Evolutionary conservation across 2,113 vertebrate species (phyloP).

Genomic region (Gadus chalcogrammus): DNA sequence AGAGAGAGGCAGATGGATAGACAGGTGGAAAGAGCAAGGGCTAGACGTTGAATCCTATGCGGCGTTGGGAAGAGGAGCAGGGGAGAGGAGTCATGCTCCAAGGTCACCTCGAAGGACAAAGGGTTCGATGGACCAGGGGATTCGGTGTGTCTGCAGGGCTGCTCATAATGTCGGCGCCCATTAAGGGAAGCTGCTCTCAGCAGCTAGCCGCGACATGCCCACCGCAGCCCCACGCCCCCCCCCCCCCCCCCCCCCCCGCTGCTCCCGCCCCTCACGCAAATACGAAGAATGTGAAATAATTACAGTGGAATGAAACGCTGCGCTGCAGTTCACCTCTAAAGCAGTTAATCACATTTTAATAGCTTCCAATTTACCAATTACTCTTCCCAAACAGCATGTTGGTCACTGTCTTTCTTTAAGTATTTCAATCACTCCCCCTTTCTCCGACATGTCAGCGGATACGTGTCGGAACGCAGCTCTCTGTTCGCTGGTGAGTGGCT

Average conservation of each 20-base stretch:
- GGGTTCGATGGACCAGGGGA: conserved; percentile 61
- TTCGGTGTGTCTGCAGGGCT: conserved; percentile 49
- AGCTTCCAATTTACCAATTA: too few species aligned
- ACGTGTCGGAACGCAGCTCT: too few species aligned
- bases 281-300: too few species aligned
- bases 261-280: too few species aligned
- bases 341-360: too few species aligned
- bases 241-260: not conserved
- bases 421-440: too few species aligned
- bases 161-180: conserved; percentile 55
- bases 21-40: not conserved
- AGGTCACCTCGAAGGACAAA: conserved; percentile 63
- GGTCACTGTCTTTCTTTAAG: too few species aligned
- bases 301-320: too few species aligned
- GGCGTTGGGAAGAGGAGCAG: conserved; percentile 42
- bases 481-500: too few species aligned
- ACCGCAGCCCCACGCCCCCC: not conserved
- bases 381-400: too few species aligned
- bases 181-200: conserved; percentile 46
- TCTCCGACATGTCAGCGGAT: too few species aligned
- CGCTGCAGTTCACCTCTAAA: too few species aligned
- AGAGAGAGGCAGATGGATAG: not conserved
- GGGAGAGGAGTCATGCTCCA: conserved; percentile 31
- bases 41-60: not conserved
- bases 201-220: conserved; percentile 10